Conservation (phyloP, 2,888 invertebrate genomes). For the Metallyticus violacea region DNA sequence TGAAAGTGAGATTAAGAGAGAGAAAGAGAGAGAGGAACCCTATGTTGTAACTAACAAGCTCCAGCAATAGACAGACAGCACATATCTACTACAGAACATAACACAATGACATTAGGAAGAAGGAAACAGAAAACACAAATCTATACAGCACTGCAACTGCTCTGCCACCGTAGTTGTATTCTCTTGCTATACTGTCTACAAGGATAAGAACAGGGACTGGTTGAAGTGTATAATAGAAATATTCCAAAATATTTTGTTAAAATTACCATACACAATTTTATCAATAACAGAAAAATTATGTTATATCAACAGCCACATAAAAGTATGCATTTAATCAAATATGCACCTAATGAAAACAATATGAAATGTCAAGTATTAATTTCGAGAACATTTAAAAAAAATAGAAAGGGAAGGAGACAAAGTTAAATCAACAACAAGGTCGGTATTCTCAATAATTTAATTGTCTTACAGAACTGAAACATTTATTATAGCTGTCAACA, state of each 20-base stretch:
- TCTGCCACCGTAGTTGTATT: too few species aligned
- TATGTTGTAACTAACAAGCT: neutral
- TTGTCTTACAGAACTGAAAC: neutral
- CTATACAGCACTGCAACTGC: neutral
- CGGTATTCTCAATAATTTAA: neutral
- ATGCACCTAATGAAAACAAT: neutral
- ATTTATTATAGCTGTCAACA: neutral
- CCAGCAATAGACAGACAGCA: neutral
- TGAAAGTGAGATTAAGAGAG: neutral
- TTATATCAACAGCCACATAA: too few species aligned
- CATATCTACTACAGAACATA: neutral
- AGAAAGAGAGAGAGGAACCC: neutral
- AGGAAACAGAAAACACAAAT: neutral
- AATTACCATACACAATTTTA: too few species aligned
- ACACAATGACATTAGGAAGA: neutral
- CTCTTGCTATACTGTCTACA: too few species aligned
- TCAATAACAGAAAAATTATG: too few species aligned
- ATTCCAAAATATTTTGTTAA: too few species aligned
- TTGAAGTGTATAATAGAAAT: too few species aligned
- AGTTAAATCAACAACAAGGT: neutral
- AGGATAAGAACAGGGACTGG: too few species aligned
- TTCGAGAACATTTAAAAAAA: too few species aligned
- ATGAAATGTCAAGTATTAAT: too few species aligned
- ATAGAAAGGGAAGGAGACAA: too few species aligned
- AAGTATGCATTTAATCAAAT: neutral